Base-by-base conservation (phyloP, 2,797 vertebrate genomes). In the Paedocypris micromegethes region DNA sequence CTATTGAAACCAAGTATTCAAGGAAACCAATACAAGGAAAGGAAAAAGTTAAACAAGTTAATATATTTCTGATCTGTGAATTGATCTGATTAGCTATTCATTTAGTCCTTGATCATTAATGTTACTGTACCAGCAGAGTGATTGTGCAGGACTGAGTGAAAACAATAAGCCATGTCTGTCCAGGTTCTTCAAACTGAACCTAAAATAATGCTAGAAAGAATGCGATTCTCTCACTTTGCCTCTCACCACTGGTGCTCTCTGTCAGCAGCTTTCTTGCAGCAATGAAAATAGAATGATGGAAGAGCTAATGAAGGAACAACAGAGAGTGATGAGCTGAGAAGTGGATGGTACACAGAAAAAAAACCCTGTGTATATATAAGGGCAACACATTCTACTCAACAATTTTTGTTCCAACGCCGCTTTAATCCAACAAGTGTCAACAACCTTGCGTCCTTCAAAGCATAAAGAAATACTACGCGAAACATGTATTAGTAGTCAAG, bases 301-400 rank as follows among this genome's bases (percentile, higher is more conserved):
- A 83, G 80, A 75, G 75, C 75, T 82, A 80, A 85, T 88, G 82
- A 85, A 83, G 84, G 87, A 66, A 55, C 41, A 64, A 9, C 49
- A 58, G 52, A 47, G 68, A 71, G 58, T 44, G 49, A 55, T 50
- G 54, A 51, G 38, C 44, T 62, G 63, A 38, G 57, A 61, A 57
- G 42, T 8, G 42, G 42, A 43, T 49, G 58, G 49, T 47, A 51
- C 5, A 54, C 8, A 51, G 9, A 43, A 72, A 56, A 56, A 65
- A 66, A 72, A 48, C 45, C 67, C 23, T 23, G 23, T 23, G 23
- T 70, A 70, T 56, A 70, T 70, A 6, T 69, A 43, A 69, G 50
- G 63, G 59, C 6, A n/a, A 62, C 9, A 41, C 9, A 63, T 63
- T 70, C 58, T 50, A 41, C 52, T 5, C 53, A 70, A 70, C 68